These are phyloP conservation scores for Cairina moschata DNA, from an alignment of 2,113 vertebrate species.

Conservation along the genomic window DNA sequence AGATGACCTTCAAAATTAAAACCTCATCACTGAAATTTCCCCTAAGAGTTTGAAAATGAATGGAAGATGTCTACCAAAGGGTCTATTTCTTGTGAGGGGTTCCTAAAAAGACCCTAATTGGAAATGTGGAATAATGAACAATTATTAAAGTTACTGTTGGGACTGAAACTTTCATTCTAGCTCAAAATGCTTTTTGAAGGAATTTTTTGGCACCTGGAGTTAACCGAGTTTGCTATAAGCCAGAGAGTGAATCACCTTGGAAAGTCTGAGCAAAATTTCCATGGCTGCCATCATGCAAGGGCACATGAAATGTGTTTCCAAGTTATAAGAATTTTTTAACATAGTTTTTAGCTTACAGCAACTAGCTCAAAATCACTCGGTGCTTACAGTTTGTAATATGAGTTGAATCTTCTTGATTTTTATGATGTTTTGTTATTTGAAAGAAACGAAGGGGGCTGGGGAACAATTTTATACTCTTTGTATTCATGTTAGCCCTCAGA, in stretches of 20 bases:
- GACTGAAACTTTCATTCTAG: background rate
- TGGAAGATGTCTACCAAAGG: background rate
- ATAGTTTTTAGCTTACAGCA: background rate
- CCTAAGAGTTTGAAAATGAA: background rate
- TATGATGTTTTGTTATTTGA: background rate
- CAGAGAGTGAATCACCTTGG: slow-evolving; percentile 42
- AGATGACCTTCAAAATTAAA: background rate
- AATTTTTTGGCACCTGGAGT: background rate
- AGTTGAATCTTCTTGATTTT: background rate
- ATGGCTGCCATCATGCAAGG: background rate
- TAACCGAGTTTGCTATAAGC: background rate
- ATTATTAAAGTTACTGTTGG: background rate
- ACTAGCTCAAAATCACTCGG: background rate
- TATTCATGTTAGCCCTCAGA: background rate
- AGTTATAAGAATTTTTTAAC: background rate
- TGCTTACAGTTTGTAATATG: background rate
- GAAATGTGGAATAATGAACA: background rate
- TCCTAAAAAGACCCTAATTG: background rate
- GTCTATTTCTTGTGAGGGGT: background rate
- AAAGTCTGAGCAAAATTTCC: slow-evolving; percentile 48
- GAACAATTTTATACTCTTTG: background rate
- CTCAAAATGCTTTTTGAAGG: background rate
- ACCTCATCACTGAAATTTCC: background rate
- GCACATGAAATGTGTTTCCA: background rate
- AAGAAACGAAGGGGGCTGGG: accelerated